Conservation (phyloP, 2,888 invertebrate genomes). For the Drosophila peninsularis region DNA sequence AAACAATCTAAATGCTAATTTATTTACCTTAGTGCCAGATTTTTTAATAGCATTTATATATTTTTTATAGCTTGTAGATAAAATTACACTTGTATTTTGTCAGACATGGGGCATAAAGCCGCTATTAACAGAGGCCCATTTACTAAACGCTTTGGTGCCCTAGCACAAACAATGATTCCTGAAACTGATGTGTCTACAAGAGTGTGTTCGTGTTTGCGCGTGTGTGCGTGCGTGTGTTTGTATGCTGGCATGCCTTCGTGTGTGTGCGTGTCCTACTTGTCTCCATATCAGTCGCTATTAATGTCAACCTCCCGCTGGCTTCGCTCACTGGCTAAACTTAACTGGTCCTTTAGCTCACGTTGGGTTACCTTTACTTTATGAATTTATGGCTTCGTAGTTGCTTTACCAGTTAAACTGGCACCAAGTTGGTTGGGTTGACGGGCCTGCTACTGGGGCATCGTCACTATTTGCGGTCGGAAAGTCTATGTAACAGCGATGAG, state of each 20-base stretch:
- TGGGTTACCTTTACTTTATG: slow-evolving; percentile 49
- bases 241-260: background rate
- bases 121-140: slow-evolving; percentile 16
- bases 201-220: background rate
- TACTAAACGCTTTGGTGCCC: slow-evolving; percentile 21
- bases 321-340: slow-evolving; percentile 51
- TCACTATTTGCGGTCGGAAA: slow-evolving; percentile 66
- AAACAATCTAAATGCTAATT: slow-evolving; percentile 11
- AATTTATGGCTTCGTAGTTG: slow-evolving; percentile 69
- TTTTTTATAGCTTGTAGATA: slow-evolving; percentile 13
- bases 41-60: slow-evolving; percentile 14
- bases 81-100: slow-evolving; percentile 18
- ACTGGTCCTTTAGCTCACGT: slow-evolving; percentile 37
- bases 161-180: slow-evolving; percentile 8
- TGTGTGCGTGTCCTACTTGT: slow-evolving; percentile 31
- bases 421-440: slow-evolving; percentile 3
- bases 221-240: background rate
- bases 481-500: slow-evolving; percentile 45
- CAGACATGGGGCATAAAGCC: slow-evolving; percentile 16
- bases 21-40: background rate
- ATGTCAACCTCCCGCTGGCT: slow-evolving; percentile 68
- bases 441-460: slow-evolving; percentile 8
- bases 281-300: slow-evolving; percentile 52
- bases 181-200: slow-evolving; percentile 8
- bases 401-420: slow-evolving; percentile 62